Percentiles rank a stretch among this genome's conserved stretches.
Evolutionary conservation across 2,797 vertebrate species (phyloP).

Genomic region (Agapornis canus): DNA sequence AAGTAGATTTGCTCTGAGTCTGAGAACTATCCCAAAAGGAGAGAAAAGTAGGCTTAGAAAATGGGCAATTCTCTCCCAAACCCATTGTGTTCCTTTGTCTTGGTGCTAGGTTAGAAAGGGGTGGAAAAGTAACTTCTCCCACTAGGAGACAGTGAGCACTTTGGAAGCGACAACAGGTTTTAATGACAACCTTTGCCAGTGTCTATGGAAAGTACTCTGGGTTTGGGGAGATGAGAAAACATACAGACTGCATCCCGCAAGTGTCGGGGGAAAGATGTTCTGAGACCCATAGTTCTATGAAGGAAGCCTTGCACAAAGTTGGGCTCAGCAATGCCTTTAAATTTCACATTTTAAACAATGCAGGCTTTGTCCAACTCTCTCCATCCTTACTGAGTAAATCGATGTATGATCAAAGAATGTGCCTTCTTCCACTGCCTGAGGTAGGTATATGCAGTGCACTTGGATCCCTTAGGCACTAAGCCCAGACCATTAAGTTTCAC

Average conservation of each 20-base stretch:
- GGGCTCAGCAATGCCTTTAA: background rate
- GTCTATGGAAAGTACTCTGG: background rate
- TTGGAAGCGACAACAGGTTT: background rate
- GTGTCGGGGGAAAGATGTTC: background rate
- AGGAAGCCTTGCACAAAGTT: background rate
- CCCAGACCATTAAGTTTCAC: background rate
- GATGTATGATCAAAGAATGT: background rate
- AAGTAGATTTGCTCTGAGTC: background rate
- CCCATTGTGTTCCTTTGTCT: background rate
- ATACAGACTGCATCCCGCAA: background rate
- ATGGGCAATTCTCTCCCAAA: background rate
- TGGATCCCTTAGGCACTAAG: background rate
- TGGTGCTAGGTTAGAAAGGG: background rate
- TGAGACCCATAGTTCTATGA: background rate
- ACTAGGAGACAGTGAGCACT: background rate
- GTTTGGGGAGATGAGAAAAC: background rate
- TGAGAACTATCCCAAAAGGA: background rate
- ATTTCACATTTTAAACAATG: background rate
- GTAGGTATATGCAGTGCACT: background rate
- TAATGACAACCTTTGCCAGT: background rate
- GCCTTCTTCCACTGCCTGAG: background rate
- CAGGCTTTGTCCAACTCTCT: background rate
- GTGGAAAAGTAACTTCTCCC: background rate
- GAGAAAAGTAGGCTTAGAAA: background rate
- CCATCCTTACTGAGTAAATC: background rate